Conservation (phyloP, 2,113 vertebrate genomes). For the Smithornis capensis region DNA sequence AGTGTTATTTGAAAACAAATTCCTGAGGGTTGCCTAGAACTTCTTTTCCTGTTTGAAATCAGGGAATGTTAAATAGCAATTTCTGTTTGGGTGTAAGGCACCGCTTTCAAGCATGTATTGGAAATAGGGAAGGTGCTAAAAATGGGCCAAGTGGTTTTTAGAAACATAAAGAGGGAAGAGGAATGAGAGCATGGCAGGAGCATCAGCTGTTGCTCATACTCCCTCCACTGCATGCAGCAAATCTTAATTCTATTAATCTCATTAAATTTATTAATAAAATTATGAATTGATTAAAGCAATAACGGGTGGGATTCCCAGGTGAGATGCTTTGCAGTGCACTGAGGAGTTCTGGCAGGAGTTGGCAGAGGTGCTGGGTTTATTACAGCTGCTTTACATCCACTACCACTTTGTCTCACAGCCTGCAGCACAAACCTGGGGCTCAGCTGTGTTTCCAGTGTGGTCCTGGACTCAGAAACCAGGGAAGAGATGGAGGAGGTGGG, state of each 20-base stretch:
- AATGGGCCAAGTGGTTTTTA: not conserved
- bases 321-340: not conserved
- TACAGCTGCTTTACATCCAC: not conserved
- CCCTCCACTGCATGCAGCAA: not conserved
- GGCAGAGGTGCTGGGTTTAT: not conserved
- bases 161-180: not conserved
- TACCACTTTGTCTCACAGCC: not conserved
- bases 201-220: not conserved
- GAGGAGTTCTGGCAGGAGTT: not conserved
- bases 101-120: fast-evolving
- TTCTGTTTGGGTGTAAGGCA: not conserved
- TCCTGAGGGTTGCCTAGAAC: not conserved
- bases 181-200: not conserved
- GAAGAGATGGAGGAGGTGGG: fast-evolving
- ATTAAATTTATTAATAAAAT: not conserved
- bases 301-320: not conserved
- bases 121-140: not conserved
- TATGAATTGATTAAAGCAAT: not conserved
- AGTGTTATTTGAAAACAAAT: not conserved
- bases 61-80: not conserved
- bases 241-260: not conserved
- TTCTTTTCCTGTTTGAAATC: not conserved
- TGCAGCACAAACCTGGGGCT: not conserved
- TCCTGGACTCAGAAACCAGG: fast-evolving
- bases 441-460: fast-evolving